Conservation (phyloP, 1,140 invertebrate genomes). For the Monomorium pharaonis region DNA sequence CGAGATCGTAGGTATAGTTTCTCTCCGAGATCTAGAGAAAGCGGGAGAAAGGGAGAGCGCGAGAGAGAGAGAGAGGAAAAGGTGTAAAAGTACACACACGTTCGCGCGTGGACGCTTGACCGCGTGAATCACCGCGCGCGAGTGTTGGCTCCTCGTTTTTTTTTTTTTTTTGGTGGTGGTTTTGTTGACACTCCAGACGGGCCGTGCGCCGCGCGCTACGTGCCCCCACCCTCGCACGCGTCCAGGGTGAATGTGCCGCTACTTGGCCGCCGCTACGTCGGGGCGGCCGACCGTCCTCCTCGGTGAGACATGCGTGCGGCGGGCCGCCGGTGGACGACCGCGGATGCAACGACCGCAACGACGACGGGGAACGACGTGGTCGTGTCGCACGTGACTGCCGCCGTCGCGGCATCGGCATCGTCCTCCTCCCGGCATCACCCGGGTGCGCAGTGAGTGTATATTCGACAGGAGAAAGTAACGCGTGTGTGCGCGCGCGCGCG, state of each 20-base stretch:
- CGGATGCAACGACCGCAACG: slow-evolving; percentile 53
- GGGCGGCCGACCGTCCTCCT: slow-evolving; percentile 55
- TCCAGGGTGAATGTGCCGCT: slow-evolving; percentile 62
- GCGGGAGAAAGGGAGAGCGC: too few species aligned
- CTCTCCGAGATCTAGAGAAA: too few species aligned
- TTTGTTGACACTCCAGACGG: too few species aligned
- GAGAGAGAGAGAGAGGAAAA: too few species aligned
- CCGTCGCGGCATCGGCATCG: slow-evolving; percentile 65
- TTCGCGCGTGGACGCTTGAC: slow-evolving; percentile 53
- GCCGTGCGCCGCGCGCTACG: too few species aligned
- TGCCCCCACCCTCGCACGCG: too few species aligned
- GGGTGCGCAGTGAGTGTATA: slow-evolving; percentile 68
- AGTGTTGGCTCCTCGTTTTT: neutral
- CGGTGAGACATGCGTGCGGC: slow-evolving; percentile 64
- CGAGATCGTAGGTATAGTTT: neutral
- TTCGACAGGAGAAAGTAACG: slow-evolving; percentile 57
- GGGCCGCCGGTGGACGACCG: slow-evolving; percentile 60
- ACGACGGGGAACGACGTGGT: slow-evolving; percentile 61
- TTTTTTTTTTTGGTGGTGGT: slow-evolving; percentile 15
- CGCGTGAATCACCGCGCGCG: slow-evolving; percentile 28
- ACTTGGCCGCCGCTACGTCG: slow-evolving; percentile 20
- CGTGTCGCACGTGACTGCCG: slow-evolving; percentile 66
- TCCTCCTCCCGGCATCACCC: too few species aligned
- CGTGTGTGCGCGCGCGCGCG: neutral
- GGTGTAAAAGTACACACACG: too few species aligned